These are phyloP conservation scores for Tanaodytes sp. DNA, from an alignment of 2,888 invertebrate genomes.

Conservation along the genomic window DNA sequence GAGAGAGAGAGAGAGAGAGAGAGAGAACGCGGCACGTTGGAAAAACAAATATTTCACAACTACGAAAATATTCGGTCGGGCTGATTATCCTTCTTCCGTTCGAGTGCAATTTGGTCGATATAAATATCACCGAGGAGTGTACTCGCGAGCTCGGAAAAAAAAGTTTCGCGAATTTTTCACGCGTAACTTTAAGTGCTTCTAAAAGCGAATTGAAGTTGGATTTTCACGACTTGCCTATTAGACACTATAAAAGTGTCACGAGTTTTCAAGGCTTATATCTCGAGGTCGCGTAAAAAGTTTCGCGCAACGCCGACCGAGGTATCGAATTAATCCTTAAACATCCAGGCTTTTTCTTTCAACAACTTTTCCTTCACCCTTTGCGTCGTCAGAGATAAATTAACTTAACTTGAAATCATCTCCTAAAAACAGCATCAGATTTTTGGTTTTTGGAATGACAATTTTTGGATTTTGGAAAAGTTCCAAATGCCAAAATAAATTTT, in stretches of 20 bases:
- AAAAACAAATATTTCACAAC: no score
- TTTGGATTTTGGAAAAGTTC: no score
- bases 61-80: constrained; percentile 18
- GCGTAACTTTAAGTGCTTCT: constrained; percentile 51
- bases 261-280: constrained; percentile 48
- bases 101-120: constrained; percentile 18
- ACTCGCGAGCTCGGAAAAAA: constrained; percentile 17
- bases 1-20: no score
- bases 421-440: no score
- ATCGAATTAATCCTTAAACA: constrained; percentile 38
- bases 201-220: constrained; percentile 52
- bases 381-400: no score
- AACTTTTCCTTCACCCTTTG: no score
- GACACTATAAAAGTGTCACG: constrained; percentile 51
- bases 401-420: no score
- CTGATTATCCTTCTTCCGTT: constrained; percentile 27
- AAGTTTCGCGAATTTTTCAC: constrained; percentile 26
- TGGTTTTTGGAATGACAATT: no score
- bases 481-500: no score
- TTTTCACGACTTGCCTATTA: constrained; percentile 50
- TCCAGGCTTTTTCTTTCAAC: no score
- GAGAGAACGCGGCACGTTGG: no score
- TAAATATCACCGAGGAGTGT: constrained; percentile 31
- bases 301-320: constrained; percentile 18
- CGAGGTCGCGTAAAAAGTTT: constrained; percentile 33